phyloP scores from a whole-genome alignment of 2,888 invertebrate genomes.

The Cerastis rubricosa region DNA sequence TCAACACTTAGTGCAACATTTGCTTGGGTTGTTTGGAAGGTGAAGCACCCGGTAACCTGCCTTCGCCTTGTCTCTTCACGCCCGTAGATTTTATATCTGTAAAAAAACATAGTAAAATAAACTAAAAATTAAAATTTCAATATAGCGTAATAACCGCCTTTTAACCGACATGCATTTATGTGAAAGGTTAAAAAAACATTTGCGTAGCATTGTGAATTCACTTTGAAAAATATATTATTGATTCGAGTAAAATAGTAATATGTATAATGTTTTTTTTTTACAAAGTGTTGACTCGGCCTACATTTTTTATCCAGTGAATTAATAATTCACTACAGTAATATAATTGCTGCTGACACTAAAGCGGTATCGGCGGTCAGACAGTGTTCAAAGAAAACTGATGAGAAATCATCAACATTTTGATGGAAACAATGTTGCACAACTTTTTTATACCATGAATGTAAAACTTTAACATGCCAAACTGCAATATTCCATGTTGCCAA shows the following conservation, averaged over 20 bases:
- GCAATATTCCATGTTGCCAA: neutral
- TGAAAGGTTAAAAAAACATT: neutral
- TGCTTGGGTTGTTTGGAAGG: slow-evolving; percentile 89
- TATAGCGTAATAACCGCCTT: neutral
- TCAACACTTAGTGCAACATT: slow-evolving; percentile 82
- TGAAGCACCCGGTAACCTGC: slow-evolving; percentile 86
- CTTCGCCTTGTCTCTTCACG: slow-evolving; percentile 86
- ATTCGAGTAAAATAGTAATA: neutral
- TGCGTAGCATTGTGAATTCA: neutral
- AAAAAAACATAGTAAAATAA: slow-evolving; percentile 57
- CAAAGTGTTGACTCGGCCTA: neutral
- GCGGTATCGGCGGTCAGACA: neutral
- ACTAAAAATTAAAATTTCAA: neutral
- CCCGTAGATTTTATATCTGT: slow-evolving; percentile 86
- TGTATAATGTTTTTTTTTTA: neutral
- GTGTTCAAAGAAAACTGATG: neutral
- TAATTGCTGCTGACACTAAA: neutral
- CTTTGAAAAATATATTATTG: neutral
- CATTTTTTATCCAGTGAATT: neutral
- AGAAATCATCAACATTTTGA: neutral
- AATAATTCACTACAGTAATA: neutral
- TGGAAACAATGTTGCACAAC: neutral
- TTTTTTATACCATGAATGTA: slow-evolving; percentile 7
- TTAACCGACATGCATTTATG: neutral
- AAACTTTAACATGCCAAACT: neutral